Conservation (phyloP, 2,888 invertebrate genomes). For the Crepidodera aurea region DNA sequence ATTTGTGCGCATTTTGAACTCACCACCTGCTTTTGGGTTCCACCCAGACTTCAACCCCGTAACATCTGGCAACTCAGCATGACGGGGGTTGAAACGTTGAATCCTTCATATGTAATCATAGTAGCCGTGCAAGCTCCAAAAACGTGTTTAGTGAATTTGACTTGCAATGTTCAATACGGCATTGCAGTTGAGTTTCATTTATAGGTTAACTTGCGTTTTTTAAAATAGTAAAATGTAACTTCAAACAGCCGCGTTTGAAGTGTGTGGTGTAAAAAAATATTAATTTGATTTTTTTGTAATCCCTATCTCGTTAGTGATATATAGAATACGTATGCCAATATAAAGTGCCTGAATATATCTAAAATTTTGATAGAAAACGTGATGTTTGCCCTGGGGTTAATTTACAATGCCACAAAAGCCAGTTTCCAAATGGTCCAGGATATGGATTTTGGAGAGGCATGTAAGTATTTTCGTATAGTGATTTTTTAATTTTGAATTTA, state of each 20-base stretch:
- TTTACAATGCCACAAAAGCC: slow-evolving; percentile 54
- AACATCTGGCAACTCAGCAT: slow-evolving; percentile 14
- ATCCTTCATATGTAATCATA: slow-evolving; percentile 23
- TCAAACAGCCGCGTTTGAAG: neutral
- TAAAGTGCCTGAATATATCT: slow-evolving; percentile 25
- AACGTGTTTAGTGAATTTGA: slow-evolving; percentile 16
- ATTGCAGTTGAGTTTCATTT: slow-evolving; percentile 19
- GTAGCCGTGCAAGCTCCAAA: slow-evolving; percentile 25
- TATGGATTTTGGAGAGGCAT: slow-evolving; percentile 51
- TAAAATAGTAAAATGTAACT: neutral
- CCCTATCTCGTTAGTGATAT: slow-evolving; percentile 17
- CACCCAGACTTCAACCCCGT: neutral
- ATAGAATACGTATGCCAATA: slow-evolving; percentile 35
- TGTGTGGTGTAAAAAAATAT: neutral
- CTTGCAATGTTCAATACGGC: slow-evolving; percentile 21
- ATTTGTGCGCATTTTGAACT: neutral
- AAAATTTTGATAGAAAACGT: slow-evolving; percentile 19
- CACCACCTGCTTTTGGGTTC: neutral
- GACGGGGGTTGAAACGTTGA: slow-evolving; percentile 32
- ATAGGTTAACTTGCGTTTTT: slow-evolving; percentile 1
- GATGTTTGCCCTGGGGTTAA: slow-evolving; percentile 54
- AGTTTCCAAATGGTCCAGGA: slow-evolving; percentile 54
- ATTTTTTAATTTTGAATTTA: no score
- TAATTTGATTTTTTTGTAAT: slow-evolving; percentile 3
- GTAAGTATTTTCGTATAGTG: no score